Percentiles rank a stretch among this genome's conserved stretches.
Conservation (phyloP, 64 coral and sea anemone genomes). For the Exaiptasia diaphana region DNA sequence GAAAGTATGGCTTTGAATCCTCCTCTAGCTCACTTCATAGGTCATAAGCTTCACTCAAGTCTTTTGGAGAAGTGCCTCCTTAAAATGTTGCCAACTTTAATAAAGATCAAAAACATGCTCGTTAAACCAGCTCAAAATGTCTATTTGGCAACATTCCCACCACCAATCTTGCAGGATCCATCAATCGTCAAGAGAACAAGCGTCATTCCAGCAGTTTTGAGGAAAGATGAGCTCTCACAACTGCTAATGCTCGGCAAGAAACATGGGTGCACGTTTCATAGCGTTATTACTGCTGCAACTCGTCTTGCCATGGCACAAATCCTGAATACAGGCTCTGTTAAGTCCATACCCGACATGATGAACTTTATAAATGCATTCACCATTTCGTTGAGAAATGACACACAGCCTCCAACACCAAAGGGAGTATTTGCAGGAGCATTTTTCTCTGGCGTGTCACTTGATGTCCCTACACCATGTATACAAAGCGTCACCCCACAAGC, state of each 20-base stretch:
- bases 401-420: too few relatives aligned
- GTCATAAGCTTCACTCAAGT: neutral
- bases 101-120: conserved; percentile 8
- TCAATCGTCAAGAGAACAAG: neutral
- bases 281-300: conserved; percentile 38
- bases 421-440: too few relatives aligned
- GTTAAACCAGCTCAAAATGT: conserved; percentile 40
- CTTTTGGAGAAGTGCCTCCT: conserved; percentile 39
- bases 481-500: neutral
- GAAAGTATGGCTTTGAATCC: neutral
- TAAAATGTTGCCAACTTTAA: conserved; percentile 31
- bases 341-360: neutral
- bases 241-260: conserved; percentile 9
- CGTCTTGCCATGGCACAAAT: conserved; percentile 35
- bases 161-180: neutral
- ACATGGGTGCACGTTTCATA: conserved; percentile 37
- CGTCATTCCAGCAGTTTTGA: neutral
- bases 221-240: conserved; percentile 3
- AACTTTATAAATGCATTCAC: neutral
- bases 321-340: neutral
- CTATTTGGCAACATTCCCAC: conserved; percentile 17
- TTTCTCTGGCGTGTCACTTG: conserved; percentile 3
- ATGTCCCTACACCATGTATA: conserved; percentile 33
- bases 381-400: conserved; percentile 23
- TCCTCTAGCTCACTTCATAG: neutral